Evolutionary conservation across 2,888 invertebrate species (phyloP), one percentile per base, ranked within the genome.

Genomic region (Germaria angustata): DNA sequence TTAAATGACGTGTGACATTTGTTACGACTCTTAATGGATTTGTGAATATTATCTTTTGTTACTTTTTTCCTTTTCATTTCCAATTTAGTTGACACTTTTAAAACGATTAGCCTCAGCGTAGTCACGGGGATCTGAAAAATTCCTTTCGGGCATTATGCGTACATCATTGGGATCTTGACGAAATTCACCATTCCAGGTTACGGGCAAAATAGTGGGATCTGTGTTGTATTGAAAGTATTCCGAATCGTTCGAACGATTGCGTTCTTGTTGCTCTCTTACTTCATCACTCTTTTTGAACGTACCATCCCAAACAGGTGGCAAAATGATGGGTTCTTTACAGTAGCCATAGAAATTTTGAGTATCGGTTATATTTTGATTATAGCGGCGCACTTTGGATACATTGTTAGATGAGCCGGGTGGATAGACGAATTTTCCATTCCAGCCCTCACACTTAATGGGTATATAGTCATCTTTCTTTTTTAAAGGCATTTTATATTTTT

Each of bases 361-460:
- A 53, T 90, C 88, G 49, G 91, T 91, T 34, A 89, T 86, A 78
- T 88, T 89, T 69, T 89, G 89, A 84, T 91, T 90, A 34, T 90
- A 87, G 8, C 90, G 88, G 0, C 90, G 89, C 44, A 90, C 87
- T 85, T 89, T 89, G 15, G 90, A 89, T 1, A 90, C 90, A 46
- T 90, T 88, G 63, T 90, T 90, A 1, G 88, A 85, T 5, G 87
- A 84, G 1, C 90, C 90, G n/a, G 86, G 86, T 34, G 86, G 86
- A 81, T 89, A 90, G 0, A 87, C 81, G 71, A 91, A 91, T 82
- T 89, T 90, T 2, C 91, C 91, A 85, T 91, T 89, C 91, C 91
- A 91, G 49, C 91, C 91, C 85, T 91, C 91, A 80, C 90, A 90
- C 84, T 91, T 91, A 77, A 90, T 91, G 71, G 90, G 91, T 73